Base-by-base conservation (phyloP, 2,113 vertebrate species). In the Serinus canaria region DNA sequence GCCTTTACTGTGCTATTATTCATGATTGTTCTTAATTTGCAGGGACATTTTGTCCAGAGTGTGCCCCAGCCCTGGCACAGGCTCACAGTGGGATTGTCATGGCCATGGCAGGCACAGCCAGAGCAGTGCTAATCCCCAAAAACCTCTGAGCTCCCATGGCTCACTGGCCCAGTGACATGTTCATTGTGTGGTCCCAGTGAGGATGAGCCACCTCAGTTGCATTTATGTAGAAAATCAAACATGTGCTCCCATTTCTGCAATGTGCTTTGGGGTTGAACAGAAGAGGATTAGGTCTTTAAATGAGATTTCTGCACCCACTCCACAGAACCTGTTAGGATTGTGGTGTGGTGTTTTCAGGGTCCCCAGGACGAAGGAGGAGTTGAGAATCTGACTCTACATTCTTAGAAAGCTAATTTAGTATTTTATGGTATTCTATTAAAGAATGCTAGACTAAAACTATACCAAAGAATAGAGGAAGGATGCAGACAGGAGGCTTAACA, bases 91-190 rank as follows among this genome's bases (percentile, higher is more conserved):
- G 2, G 1, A 9, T 30, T 39, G 28, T 31, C 41, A 50, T 12
- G 37, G 24, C 23, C 25, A 4, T 4, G 28, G 17, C 20, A 81
- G 56, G 22, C 23, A 39, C 27, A 84, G 46, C 31, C 84, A 87
- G 56, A 64, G 21, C 35, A 55, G 2, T 37, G 44, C 18, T 44
- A 46, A 55, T 53, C 62, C 30, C 72, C 21, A 27, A 64, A 89
- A 43, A n/a, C 7, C 15, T 39, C 58, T 22, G n/a, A 8, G 19
- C 21, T 68, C 10, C 41, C 14, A 0, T 1, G 39, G 49, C 0
- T 60, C 44, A 4, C 37, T 70, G 52, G 13, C 21, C 72, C 7
- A 1, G 15, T 25, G 72, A 18, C 11, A 3, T 2, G 10, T 39
- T 75, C 22, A 17, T 47, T 76, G 7, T 6, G 0, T 0, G 41